Evolutionary conservation across 2,888 invertebrate species (phyloP).

Genomic region (Hyppa rectilinea): DNA sequence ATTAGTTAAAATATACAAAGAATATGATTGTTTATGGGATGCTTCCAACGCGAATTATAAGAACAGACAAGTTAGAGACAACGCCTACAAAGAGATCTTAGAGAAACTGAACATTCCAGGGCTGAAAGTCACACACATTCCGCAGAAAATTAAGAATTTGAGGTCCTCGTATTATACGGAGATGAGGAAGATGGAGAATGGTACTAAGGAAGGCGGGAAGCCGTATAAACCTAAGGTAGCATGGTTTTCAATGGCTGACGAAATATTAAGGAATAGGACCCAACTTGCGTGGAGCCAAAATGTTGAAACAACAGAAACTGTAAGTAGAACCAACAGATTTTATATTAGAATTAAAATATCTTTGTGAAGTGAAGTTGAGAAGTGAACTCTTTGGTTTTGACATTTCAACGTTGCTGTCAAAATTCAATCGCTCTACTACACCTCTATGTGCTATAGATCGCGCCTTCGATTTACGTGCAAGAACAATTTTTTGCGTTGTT

Average conservation of each 20-base stretch:
- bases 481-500: background rate
- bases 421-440: background rate
- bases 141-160: conserved; percentile 51
- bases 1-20: conserved; percentile 32
- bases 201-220: conserved; percentile 21
- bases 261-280: conserved; percentile 8
- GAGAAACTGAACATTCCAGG: conserved; percentile 26
- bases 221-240: conserved; percentile 36
- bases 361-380: too few relatives aligned
- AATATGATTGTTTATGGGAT: conserved; percentile 38
- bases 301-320: conserved; percentile 9
- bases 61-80: conserved; percentile 23
- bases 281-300: background rate
- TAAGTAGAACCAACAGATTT: conserved; percentile 13
- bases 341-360: background rate
- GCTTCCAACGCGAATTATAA: conserved; percentile 15
- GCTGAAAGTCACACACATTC: conserved; percentile 13
- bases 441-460: background rate
- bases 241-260: conserved; percentile 31
- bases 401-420: background rate
- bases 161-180: conserved; percentile 37
- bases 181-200: conserved; percentile 31
- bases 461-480: background rate
- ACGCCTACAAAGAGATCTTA: conserved; percentile 27
- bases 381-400: background rate